These are phyloP conservation scores for Agonopterix alstromeriana DNA, from an alignment of 2,888 invertebrate genomes.

Conservation along the genomic window DNA sequence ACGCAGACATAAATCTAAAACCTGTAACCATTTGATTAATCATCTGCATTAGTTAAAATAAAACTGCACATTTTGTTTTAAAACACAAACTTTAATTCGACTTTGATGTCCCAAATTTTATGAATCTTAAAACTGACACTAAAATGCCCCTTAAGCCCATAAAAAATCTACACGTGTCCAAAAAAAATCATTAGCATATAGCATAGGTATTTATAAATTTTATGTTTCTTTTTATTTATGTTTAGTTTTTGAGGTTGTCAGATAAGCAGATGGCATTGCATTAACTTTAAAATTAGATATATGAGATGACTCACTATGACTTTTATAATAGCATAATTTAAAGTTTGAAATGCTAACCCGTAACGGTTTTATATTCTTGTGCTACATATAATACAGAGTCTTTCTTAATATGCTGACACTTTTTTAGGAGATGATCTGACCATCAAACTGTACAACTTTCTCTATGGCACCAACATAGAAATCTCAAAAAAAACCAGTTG, in stretches of 20 bases:
- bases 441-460: too few species aligned
- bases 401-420: too few species aligned
- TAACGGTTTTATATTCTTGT: not conserved
- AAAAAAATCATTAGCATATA: slow-evolving; percentile 1
- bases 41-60: too few species aligned
- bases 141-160: slow-evolving; percentile 5
- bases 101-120: slow-evolving; percentile 5
- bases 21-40: too few species aligned
- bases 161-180: slow-evolving; percentile 2
- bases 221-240: slow-evolving; percentile 12
- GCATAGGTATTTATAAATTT: slow-evolving; percentile 10
- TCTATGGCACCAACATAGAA: too few species aligned
- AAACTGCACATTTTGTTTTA: too few species aligned
- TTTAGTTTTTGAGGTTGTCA: slow-evolving; percentile 1
- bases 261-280: not conserved
- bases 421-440: too few species aligned
- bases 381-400: too few species aligned
- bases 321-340: not conserved
- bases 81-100: not conserved
- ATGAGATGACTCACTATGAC: not conserved
- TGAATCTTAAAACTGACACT: slow-evolving; percentile 1
- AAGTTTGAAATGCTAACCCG: not conserved
- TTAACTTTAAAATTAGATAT: slow-evolving; percentile 5
- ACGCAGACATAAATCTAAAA: too few species aligned
- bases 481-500: too few species aligned